These are phyloP conservation scores for Agrochola lota DNA, from an alignment of 2,888 invertebrate species.

Conservation along the genomic window DNA sequence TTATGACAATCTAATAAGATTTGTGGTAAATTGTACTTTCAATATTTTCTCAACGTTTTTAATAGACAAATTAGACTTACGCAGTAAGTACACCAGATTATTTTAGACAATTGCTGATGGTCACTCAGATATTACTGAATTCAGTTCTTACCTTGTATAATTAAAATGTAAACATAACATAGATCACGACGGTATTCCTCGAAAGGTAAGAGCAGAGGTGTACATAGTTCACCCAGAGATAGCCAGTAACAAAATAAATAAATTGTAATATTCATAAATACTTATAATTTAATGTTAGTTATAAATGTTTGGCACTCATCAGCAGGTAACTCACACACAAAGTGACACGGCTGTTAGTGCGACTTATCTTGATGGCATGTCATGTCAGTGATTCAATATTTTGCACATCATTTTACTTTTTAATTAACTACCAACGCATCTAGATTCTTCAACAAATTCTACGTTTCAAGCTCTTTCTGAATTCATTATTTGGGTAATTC, in stretches of 20 bases:
- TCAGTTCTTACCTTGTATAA: too few species aligned
- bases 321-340: slow-evolving; percentile 22
- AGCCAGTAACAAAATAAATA: too few species aligned
- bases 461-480: not conserved
- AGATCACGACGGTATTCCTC: too few species aligned
- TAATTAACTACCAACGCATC: slow-evolving; percentile 5
- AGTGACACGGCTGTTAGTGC: slow-evolving; percentile 11
- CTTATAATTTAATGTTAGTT: not conserved
- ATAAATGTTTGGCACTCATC: slow-evolving; percentile 8
- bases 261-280: too few species aligned
- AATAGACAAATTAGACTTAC: not conserved
- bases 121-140: not conserved
- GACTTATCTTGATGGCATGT: slow-evolving; percentile 41
- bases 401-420: slow-evolving; percentile 12
- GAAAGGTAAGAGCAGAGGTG: too few species aligned
- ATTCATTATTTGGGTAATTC: too few species aligned
- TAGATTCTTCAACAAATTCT: not conserved
- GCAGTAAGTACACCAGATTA: not conserved
- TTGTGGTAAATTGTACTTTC: not conserved
- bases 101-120: not conserved
- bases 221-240: too few species aligned
- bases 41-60: not conserved
- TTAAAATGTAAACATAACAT: too few species aligned
- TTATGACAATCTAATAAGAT: not conserved
- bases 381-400: slow-evolving; percentile 14